Percentiles rank a stretch among this genome's conserved stretches.
These are phyloP conservation scores for Melanotaenia pygmaea DNA, from an alignment of 2,797 vertebrate genomes.

Conservation along the genomic window DNA sequence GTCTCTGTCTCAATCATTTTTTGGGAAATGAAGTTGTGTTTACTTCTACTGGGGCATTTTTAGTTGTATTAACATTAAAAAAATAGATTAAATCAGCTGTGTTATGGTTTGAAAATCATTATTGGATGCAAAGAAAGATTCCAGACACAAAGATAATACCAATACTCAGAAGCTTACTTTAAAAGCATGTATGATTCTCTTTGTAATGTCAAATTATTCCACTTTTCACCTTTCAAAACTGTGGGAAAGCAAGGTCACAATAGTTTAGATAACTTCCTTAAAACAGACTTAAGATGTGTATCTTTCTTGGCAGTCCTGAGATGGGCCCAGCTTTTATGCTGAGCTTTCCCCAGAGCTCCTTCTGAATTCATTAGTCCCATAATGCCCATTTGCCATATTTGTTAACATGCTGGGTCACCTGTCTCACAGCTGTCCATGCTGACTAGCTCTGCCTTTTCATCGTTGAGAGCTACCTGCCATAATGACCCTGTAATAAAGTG, in stretches of 20 bases:
- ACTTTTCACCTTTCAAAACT: slow-evolving; percentile 45
- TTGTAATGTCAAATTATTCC: slow-evolving; percentile 12
- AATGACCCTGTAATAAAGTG: slow-evolving; percentile 82
- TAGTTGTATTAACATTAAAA: neutral
- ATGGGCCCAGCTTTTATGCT: slow-evolving; percentile 65
- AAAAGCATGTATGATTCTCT: slow-evolving; percentile 17
- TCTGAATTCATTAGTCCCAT: slow-evolving; percentile 78
- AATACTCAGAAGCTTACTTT: slow-evolving; percentile 7
- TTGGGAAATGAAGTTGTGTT: neutral
- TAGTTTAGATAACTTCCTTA: slow-evolving; percentile 50
- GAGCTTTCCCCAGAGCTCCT: slow-evolving; percentile 71
- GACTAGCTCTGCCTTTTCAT: slow-evolving; percentile 80
- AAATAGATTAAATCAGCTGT: slow-evolving; percentile 1
- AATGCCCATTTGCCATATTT: slow-evolving; percentile 80
- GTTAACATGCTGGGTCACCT: slow-evolving; percentile 78
- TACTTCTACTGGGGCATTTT: neutral
- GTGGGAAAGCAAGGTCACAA: slow-evolving; percentile 69
- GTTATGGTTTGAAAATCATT: slow-evolving; percentile 2
- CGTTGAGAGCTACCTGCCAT: slow-evolving; percentile 79
- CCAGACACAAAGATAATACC: neutral
- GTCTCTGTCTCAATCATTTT: neutral
- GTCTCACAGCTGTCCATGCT: slow-evolving; percentile 79
- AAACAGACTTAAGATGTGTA: slow-evolving; percentile 59
- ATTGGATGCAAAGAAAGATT: neutral
- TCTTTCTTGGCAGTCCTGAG: slow-evolving; percentile 67